Percentiles rank a stretch among this genome's conserved stretches.
Conservation (phyloP, 2,113 vertebrate species). For the Eptesicus fuscus region DNA sequence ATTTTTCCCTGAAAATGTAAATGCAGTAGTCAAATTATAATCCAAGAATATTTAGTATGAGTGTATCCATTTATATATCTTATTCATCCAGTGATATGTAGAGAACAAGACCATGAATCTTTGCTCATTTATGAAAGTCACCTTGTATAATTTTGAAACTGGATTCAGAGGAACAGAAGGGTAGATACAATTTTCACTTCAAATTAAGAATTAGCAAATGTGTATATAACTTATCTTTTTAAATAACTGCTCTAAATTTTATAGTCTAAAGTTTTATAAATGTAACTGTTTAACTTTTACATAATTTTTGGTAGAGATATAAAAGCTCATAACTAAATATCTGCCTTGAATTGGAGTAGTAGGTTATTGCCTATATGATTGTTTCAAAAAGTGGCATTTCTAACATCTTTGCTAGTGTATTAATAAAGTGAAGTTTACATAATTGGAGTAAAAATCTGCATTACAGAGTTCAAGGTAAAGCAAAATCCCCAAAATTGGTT, state of each 20-base stretch:
- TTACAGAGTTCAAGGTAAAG: background rate
- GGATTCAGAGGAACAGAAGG: background rate
- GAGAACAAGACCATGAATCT: background rate
- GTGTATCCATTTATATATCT: background rate
- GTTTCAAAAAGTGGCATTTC: background rate
- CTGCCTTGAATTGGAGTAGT: background rate
- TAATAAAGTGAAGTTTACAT: background rate
- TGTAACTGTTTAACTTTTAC: background rate
- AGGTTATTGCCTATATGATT: background rate
- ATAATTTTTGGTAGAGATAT: background rate
- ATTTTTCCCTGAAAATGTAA: background rate
- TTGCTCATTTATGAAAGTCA: background rate
- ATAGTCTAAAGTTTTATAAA: background rate
- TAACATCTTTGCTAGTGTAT: background rate
- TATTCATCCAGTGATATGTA: background rate
- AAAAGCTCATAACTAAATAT: background rate
- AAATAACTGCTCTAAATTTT: background rate
- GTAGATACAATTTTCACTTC: background rate
- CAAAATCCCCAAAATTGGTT: background rate
- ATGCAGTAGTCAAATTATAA: background rate
- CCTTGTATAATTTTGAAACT: background rate
- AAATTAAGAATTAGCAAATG: background rate
- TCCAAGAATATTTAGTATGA: background rate
- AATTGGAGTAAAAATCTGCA: background rate
- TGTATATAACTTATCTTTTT: background rate